phyloP scores from a whole-genome alignment of 1,140 invertebrate genomes.

The Drosophila littoralis region DNA sequence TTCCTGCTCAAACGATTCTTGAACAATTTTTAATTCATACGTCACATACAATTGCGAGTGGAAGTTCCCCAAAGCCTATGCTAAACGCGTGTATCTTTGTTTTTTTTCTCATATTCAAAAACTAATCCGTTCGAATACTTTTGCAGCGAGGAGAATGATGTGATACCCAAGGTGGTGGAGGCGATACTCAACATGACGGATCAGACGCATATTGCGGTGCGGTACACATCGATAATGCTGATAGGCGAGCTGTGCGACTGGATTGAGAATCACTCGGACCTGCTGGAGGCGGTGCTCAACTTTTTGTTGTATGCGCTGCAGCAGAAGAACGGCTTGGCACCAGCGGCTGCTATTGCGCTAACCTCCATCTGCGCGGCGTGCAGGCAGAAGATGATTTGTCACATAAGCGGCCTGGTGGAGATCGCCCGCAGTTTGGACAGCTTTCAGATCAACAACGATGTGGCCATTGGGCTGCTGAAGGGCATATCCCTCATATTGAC shows the following conservation, averaged over 20 bases:
- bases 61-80: no score
- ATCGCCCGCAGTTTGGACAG: constrained; percentile 92
- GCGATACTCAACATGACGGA: constrained; percentile 94
- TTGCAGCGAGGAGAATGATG: constrained; percentile 94
- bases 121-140: constrained; percentile 2
- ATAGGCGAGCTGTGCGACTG: constrained; percentile 97
- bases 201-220: constrained; percentile 93
- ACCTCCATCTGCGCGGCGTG: constrained; percentile 90
- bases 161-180: constrained; percentile 96
- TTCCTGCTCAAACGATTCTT: no score
- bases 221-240: constrained; percentile 94
- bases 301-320: constrained; percentile 91
- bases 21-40: no score
- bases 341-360: constrained; percentile 90
- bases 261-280: constrained; percentile 94
- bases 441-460: constrained; percentile 91
- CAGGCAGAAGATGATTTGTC: constrained; percentile 91
- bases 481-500: constrained; percentile 89
- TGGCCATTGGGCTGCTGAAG: constrained; percentile 93
- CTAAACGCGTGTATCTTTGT: no score
- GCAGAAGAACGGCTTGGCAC: constrained; percentile 89
- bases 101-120: neutral
- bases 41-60: no score
- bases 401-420: constrained; percentile 92
- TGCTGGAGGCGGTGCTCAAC: constrained; percentile 92